Percentiles rank a stretch among this genome's conserved stretches.
Conservation (phyloP, 2,113 vertebrate species). For the Machaerirhynchus nigripectus region DNA sequence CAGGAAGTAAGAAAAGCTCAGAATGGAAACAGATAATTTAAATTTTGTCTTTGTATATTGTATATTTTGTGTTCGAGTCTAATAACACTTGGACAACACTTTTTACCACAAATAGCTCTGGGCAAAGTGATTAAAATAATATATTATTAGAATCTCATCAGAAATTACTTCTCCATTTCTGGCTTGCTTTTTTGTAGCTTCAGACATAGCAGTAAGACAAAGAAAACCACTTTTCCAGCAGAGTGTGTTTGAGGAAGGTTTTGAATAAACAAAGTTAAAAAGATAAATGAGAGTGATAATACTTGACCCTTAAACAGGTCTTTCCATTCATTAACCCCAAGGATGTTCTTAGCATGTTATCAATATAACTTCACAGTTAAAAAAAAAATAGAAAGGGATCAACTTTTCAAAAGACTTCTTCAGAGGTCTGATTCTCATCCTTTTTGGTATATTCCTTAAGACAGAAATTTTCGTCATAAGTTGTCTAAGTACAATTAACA, state of each 20-base stretch:
- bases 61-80: neutral
- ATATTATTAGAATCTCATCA: neutral
- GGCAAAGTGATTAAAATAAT: neutral
- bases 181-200: neutral
- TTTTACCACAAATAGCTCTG: neutral
- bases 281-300: neutral
- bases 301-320: neutral
- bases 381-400: neutral
- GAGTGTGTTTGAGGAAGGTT: neutral
- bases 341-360: neutral
- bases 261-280: slow-evolving; percentile 9
- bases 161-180: neutral
- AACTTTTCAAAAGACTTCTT: neutral
- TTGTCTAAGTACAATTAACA: neutral
- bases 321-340: neutral
- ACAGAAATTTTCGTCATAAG: neutral
- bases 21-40: neutral
- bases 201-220: neutral
- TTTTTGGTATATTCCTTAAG: neutral
- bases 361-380: neutral
- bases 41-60: neutral
- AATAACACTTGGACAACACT: neutral
- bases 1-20: neutral
- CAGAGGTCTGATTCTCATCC: neutral
- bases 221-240: neutral